phyloP scores from a whole-genome alignment of 2,888 invertebrate genomes.

The Graphium colonna region DNA sequence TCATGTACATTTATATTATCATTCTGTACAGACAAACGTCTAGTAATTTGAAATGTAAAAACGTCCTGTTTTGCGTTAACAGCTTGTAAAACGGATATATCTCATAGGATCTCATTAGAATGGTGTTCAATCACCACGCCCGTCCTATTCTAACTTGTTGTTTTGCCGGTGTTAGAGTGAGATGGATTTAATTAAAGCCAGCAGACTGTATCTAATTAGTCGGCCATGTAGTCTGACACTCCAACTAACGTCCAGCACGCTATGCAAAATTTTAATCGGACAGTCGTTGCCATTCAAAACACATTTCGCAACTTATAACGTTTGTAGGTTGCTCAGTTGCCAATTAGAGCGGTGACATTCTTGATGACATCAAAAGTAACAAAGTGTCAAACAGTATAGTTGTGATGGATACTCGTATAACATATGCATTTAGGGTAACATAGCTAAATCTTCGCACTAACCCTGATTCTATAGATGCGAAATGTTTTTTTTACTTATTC shows the following conservation, averaged over 20 bases:
- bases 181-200: background rate
- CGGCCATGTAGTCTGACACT: background rate
- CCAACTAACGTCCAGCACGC: background rate
- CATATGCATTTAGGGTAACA: no score
- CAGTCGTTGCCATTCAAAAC: background rate
- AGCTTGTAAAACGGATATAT: background rate
- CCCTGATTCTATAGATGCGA: no score
- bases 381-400: no score
- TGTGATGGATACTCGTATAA: no score
- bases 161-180: background rate
- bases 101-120: background rate
- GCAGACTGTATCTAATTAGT: background rate
- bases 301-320: constrained; percentile 2
- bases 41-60: background rate
- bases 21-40: background rate
- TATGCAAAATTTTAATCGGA: background rate
- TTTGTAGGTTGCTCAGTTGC: background rate
- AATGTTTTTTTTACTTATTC: no score
- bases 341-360: background rate
- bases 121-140: background rate
- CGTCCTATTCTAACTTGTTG: background rate
- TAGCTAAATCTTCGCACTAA: no score
- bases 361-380: background rate
- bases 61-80: background rate
- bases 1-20: background rate